A percentile compares a stretch with the other conserved stretches of the same genome.
Conservation (phyloP, 2,113 vertebrate species). For the Typhlomys cinereus region DNA sequence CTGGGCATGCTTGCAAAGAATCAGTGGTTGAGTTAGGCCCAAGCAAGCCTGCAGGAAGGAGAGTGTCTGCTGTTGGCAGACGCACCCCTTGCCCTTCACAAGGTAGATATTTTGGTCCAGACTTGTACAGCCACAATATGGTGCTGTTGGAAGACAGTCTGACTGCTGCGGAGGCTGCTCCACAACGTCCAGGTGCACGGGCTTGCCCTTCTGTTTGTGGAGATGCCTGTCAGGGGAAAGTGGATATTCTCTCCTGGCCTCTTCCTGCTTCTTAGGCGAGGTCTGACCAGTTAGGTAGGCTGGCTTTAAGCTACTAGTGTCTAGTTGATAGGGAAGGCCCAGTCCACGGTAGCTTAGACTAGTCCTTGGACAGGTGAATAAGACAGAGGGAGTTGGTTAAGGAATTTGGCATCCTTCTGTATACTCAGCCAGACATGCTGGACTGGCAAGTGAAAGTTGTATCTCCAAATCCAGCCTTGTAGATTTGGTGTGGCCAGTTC, state of each 20-base stretch:
- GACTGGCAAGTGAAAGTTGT: too few species aligned
- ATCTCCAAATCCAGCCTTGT: too few species aligned
- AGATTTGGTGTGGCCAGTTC: too few species aligned
- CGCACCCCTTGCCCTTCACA: slow-evolving; percentile 87
- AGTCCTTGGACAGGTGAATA: too few species aligned
- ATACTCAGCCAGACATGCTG: too few species aligned
- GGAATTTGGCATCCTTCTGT: too few species aligned
- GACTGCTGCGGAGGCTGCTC: slow-evolving; percentile 91
- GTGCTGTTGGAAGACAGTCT: slow-evolving; percentile 87
- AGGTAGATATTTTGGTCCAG: slow-evolving; percentile 91
- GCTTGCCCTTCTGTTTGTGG: slow-evolving; percentile 89
- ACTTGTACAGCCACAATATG: slow-evolving; percentile 94
- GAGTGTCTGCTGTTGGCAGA: slow-evolving; percentile 85
- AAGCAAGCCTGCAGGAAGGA: too few species aligned
- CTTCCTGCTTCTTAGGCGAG: slow-evolving; percentile 88
- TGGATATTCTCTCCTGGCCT: slow-evolving; percentile 84
- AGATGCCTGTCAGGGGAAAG: slow-evolving; percentile 87
- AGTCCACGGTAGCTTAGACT: too few species aligned
- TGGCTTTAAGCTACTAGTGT: slow-evolving; percentile 89
- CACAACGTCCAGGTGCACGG: slow-evolving; percentile 93
- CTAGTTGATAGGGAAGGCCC: too few species aligned
- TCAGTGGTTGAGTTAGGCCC: too few species aligned
- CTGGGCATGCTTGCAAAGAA: too few species aligned
- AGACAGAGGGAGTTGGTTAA: too few species aligned
- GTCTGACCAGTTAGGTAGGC: slow-evolving; percentile 87